Evolutionary conservation across 2,797 vertebrate species (phyloP).

Genomic region (Dendrocincla fuliginosa): DNA sequence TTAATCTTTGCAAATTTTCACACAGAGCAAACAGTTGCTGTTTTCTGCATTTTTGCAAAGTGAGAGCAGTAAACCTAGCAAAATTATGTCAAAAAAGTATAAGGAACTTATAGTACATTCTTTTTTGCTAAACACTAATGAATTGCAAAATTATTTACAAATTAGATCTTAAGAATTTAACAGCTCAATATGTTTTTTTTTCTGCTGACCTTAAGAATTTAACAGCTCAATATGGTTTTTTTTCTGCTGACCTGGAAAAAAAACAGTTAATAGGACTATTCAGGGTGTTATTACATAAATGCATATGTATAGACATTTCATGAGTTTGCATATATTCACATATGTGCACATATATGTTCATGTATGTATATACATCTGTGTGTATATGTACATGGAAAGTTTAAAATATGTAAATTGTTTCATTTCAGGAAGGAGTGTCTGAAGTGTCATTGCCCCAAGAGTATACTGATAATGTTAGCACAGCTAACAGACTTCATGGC

Average conservation of each 20-base stretch:
- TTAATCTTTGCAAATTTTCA: not conserved
- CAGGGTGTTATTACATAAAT: not conserved
- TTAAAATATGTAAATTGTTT: not conserved
- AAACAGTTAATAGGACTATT: not conserved
- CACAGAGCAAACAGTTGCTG: not conserved
- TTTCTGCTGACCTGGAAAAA: not conserved
- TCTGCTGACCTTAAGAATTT: not conserved
- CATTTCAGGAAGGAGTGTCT: not conserved
- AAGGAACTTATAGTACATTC: not conserved
- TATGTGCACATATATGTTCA: not conserved
- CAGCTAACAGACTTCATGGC: not conserved
- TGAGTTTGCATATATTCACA: not conserved
- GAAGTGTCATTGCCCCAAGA: not conserved
- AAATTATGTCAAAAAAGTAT: not conserved
- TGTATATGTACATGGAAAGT: not conserved
- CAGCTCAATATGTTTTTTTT: not conserved
- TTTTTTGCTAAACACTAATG: not conserved
- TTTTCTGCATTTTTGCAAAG: not conserved
- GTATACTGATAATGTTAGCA: fast-evolving
- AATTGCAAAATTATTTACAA: not conserved
- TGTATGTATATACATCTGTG: not conserved
- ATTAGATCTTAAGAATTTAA: not conserved
- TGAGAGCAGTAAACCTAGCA: not conserved
- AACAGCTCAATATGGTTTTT: not conserved
- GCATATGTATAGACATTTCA: not conserved